These are phyloP conservation scores for Pheosia tremula DNA, from an alignment of 2,888 invertebrate genomes.

Conservation along the genomic window DNA sequence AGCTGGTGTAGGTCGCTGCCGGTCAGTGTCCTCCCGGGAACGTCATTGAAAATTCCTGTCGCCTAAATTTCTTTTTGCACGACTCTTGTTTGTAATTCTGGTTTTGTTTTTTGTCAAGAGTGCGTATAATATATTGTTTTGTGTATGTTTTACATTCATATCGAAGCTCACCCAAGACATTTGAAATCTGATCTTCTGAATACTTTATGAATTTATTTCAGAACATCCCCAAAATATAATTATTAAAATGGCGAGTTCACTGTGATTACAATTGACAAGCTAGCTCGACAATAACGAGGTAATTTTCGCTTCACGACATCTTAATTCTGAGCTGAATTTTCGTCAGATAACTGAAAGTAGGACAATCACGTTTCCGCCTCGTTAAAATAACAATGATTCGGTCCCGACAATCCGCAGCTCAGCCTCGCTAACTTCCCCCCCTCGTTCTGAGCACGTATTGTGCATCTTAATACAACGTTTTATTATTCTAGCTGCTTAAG, in stretches of 20 bases:
- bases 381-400: conserved; percentile 43
- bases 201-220: too few species aligned
- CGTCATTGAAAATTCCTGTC: conserved; percentile 15
- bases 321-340: conserved; percentile 7
- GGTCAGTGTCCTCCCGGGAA: background rate
- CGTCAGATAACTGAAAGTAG: conserved; percentile 23
- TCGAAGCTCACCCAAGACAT: too few species aligned
- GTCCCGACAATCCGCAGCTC: conserved; percentile 30
- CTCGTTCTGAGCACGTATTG: conserved; percentile 17
- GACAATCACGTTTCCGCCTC: conserved; percentile 31
- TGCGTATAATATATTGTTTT: background rate
- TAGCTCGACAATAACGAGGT: background rate
- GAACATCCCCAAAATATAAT: background rate
- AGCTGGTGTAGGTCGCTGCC: conserved; percentile 24
- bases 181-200: too few species aligned
- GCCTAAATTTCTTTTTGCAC: background rate
- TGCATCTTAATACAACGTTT: conserved; percentile 13
- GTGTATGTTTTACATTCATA: background rate
- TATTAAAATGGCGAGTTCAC: background rate
- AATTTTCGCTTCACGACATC: background rate
- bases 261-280: background rate
- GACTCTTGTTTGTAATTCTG: background rate
- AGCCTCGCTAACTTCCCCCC: conserved; percentile 21
- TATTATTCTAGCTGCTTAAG: conserved; percentile 10
- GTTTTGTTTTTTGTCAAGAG: background rate